Percentiles rank a stretch among this genome's conserved stretches.
phyloP scores from a whole-genome alignment of 2,888 invertebrate species.

The Acronicta leporina region DNA sequence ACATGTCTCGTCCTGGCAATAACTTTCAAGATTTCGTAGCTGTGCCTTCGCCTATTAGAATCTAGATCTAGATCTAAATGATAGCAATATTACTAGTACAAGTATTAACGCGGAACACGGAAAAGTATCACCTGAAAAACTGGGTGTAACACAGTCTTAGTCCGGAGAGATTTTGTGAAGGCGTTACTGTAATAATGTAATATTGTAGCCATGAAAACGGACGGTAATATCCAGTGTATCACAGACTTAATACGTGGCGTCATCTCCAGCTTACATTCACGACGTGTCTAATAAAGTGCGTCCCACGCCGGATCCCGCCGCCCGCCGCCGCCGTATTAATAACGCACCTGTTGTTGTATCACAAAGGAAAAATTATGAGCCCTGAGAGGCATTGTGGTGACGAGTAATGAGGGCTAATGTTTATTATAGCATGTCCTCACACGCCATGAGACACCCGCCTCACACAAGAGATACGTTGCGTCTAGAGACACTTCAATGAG shows the following conservation, averaged over 20 bases:
- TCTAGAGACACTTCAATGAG: constrained; percentile 33
- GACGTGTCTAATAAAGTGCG: constrained; percentile 46
- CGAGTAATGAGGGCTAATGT: constrained; percentile 54
- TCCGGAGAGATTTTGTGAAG: constrained; percentile 5
- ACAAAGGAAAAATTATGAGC: constrained; percentile 52
- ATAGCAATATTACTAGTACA: neutral
- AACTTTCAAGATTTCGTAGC: too few relatives aligned
- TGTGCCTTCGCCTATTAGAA: too few relatives aligned
- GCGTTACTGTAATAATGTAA: constrained; percentile 19
- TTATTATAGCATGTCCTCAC: constrained; percentile 28
- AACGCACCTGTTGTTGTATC: constrained; percentile 45
- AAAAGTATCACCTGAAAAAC: neutral
- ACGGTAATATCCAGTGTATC: constrained; percentile 26
- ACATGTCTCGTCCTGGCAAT: too few relatives aligned
- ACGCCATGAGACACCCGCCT: constrained; percentile 2
- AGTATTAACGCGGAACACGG: neutral
- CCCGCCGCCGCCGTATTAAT: constrained; percentile 11
- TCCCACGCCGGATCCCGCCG: constrained; percentile 17
- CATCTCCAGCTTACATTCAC: constrained; percentile 31
- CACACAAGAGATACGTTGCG: constrained; percentile 5
- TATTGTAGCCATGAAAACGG: constrained; percentile 31
- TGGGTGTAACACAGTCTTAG: neutral
- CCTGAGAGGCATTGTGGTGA: constrained; percentile 43
- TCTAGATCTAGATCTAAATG: too few relatives aligned
- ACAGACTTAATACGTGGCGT: constrained; percentile 31